These are phyloP conservation scores for Zelleria hepariella DNA, from an alignment of 2,888 invertebrate species.

Conservation along the genomic window DNA sequence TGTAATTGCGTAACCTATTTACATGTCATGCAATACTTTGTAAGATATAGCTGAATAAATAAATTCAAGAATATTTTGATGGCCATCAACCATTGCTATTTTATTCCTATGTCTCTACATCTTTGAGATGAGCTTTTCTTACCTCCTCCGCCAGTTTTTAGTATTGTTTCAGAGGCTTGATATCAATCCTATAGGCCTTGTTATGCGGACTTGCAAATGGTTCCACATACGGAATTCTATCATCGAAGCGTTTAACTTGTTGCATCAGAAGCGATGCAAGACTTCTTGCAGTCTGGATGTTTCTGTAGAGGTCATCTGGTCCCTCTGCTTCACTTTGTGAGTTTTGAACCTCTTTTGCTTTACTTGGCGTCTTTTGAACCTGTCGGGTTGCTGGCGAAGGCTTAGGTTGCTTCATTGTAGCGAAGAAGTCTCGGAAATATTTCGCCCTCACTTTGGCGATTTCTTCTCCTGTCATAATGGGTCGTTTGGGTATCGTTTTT, in stretches of 20 bases:
- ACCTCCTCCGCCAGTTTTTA: neutral
- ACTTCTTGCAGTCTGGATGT: neutral
- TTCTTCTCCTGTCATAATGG: neutral
- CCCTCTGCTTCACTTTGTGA: neutral
- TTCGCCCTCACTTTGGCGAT: constrained; percentile 33
- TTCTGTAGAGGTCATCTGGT: neutral
- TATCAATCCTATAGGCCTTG: neutral
- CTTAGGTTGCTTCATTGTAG: constrained; percentile 19
- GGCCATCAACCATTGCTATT: neutral
- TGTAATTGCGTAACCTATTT: too few relatives aligned
- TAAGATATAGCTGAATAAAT: too few relatives aligned
- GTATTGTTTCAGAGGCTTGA: neutral
- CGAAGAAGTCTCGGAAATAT: constrained; percentile 41
- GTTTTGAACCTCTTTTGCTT: too few relatives aligned
- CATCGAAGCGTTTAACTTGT: neutral
- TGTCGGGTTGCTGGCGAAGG: neutral
- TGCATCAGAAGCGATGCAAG: neutral
- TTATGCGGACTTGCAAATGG: neutral
- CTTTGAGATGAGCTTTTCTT: neutral
- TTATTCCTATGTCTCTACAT: neutral
- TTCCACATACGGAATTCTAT: neutral
- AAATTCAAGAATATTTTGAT: neutral
- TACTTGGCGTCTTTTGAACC: too few relatives aligned
- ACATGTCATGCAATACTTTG: too few relatives aligned
- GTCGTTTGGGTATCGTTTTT: too few relatives aligned